Evolutionary conservation across 1,140 invertebrate species (phyloP), one percentile per base, ranked within the genome.

Genomic region (Samia ricini): DNA sequence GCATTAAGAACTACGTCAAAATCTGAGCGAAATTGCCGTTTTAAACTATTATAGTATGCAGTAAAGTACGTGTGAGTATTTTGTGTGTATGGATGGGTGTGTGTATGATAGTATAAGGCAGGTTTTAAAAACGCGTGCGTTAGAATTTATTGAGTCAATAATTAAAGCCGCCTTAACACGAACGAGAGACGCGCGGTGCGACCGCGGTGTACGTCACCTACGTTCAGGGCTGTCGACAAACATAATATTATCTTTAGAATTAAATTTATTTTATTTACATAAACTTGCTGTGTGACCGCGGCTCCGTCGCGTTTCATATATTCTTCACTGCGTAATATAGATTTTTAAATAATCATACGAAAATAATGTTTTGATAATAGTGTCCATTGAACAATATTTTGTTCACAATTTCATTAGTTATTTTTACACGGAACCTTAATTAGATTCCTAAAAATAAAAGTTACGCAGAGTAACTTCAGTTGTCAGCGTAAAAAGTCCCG

Each of bases 111-210:
- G 71, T 68, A 69, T 64, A 70, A 65, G 74, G 70, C 74, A 73
- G 80, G 78, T 79, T 82, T 81, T 77, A 74, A 84, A 83, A 84
- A 83, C 74, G 82, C 76, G 80, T 79, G 79, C 70, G 84, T 84
- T 85, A 85, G 84, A 87, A 87, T 88, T 88, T 85, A 88, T 88
- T 78, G 81, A 84, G 85, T 88, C 85, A 88, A 88, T 88, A 88
- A 85, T 81, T 79, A 49, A 18, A 69, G 60, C 63, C 52, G 71
- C 68, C 66, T 61, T 58, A 42, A 42, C 12, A 42, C 33, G n/a
- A 42, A n/a, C n/a, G n/a, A n/a, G n/a, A n/a, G n/a, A n/a, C n/a
- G n/a, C 33, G 33, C 33, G 12, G 33, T n/a, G n/a, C 33, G 15
- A 42, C 10, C 8, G 15, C 10, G 12, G n/a, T n/a, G n/a, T n/a